These are phyloP conservation scores for Sycophaga agraensis DNA, from an alignment of 1,140 invertebrate species.

Conservation along the genomic window DNA sequence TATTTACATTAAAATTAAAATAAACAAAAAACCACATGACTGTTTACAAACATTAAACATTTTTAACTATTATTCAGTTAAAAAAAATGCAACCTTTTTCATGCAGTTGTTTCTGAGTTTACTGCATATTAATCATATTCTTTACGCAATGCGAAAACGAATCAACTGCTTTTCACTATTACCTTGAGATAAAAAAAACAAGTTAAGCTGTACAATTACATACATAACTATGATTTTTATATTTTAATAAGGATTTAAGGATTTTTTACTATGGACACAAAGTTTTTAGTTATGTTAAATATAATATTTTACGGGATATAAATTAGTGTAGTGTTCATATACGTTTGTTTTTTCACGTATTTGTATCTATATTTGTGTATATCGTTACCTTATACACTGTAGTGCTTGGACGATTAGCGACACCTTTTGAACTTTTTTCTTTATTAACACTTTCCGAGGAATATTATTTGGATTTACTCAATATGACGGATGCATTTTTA, in stretches of 20 bases:
- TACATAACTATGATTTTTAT: too few relatives aligned
- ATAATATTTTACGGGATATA: neutral
- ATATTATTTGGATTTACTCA: neutral
- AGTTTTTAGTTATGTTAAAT: conserved; percentile 3
- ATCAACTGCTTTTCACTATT: neutral
- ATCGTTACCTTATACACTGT: neutral
- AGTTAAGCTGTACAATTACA: conserved; percentile 8
- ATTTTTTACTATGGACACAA: conserved; percentile 1
- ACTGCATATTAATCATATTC: neutral
- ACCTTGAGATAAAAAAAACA: conserved; percentile 5
- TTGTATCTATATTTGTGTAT: neutral
- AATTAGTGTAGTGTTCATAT: conserved; percentile 4
- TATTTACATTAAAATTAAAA: too few relatives aligned
- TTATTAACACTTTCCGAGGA: neutral
- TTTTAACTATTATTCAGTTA: too few relatives aligned
- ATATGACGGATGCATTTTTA: neutral
- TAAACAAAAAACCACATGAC: too few relatives aligned
- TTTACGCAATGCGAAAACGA: neutral
- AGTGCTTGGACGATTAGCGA: neutral
- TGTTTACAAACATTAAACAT: too few relatives aligned
- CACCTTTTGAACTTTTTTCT: neutral
- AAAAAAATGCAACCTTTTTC: too few relatives aligned
- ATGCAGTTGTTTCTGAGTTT: conserved; percentile 6
- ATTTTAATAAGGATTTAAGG: neutral
- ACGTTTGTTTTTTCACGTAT: neutral